Conservation (phyloP, 2,888 invertebrate species). For the Muschampia plurimacula region DNA sequence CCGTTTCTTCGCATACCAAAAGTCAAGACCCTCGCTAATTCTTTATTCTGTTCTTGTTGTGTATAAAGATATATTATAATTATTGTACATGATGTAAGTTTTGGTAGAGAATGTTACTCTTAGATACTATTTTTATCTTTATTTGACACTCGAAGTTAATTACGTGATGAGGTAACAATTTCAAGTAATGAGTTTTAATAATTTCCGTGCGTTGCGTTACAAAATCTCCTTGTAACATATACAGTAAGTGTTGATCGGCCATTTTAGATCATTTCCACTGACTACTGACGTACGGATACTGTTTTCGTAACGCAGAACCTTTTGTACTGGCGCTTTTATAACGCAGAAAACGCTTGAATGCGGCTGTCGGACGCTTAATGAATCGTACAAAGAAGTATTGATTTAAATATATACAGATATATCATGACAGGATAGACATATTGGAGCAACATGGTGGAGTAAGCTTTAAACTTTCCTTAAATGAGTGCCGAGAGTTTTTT, state of each 20-base stretch:
- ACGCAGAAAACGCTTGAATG: background rate
- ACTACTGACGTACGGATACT: slow-evolving; percentile 36
- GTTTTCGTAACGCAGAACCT: slow-evolving; percentile 33
- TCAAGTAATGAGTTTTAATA: slow-evolving; percentile 30
- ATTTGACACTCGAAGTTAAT: slow-evolving; percentile 30
- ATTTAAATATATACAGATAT: too few relatives aligned
- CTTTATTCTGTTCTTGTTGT: background rate
- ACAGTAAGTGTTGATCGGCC: slow-evolving; percentile 34
- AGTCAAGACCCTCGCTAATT: background rate
- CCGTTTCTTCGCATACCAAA: background rate
- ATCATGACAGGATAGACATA: too few relatives aligned
- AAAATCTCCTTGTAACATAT: slow-evolving; percentile 46
- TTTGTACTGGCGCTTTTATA: slow-evolving; percentile 13
- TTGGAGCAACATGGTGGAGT: too few relatives aligned
- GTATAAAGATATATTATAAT: slow-evolving; percentile 7
- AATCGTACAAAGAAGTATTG: too few relatives aligned
- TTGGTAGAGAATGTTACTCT: slow-evolving; percentile 13
- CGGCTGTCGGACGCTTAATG: too few relatives aligned
- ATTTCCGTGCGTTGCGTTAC: slow-evolving; percentile 44
- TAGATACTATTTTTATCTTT: slow-evolving; percentile 10
- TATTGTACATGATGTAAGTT: slow-evolving; percentile 17
- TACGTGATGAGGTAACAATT: slow-evolving; percentile 39
- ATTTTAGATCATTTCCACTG: slow-evolving; percentile 43
- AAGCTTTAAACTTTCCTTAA: too few relatives aligned
- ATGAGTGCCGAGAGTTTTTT: too few relatives aligned